Base-by-base conservation (phyloP, 2,113 vertebrate species). In the Indicator indicator region DNA sequence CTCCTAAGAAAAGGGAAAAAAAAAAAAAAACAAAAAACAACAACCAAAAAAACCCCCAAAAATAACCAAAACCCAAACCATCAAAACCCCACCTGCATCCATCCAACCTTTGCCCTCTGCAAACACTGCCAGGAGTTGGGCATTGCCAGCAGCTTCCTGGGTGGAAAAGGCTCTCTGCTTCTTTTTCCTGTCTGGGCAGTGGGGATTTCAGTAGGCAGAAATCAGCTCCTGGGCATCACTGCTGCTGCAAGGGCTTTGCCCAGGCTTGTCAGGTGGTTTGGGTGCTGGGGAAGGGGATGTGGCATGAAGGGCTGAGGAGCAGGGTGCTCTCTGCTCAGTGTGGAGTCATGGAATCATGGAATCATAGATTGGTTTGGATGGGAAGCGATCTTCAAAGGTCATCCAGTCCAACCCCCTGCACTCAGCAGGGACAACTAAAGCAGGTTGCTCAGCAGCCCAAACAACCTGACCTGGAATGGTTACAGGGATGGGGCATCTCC, bases 141-240 rank as follows among this genome's bases (percentile, higher is more conserved):
- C 54, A 36, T 75, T 4, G 1, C 48, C 83, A 19, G 0, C 10
- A 30, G 17, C 44, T 16, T 84, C 62, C 50, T 16, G 68, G 2
- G 4, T 28, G 52, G 9, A 73, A 63, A 54, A 44, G 6, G 52
- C 30, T 70, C 18, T 67, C 36, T 38, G 30, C 3, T 15, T 16
- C 15, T 32, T 65, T 62, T 5, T 23, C 32, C 54, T 13, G 12
- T 11, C 16, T 12, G 5, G 69, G 24, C 20, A 54, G 27, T 9
- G 5, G 40, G 23, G 64, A 42, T 55, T 16, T 20, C 38, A 9
- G 30, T 1, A 42, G 60, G 60, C 32, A 83, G 77, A 16, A 28
- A 24, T 3, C 1, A 1, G 42, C 54, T 73, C 50, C 16, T 0
- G 3, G 56, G 68, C 36, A 19, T 8, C 0, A 1, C 40, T 8